Percentiles rank a stretch among this genome's conserved stretches.
Conservation (phyloP, 2,888 invertebrate species). For the Gibbula magus region DNA sequence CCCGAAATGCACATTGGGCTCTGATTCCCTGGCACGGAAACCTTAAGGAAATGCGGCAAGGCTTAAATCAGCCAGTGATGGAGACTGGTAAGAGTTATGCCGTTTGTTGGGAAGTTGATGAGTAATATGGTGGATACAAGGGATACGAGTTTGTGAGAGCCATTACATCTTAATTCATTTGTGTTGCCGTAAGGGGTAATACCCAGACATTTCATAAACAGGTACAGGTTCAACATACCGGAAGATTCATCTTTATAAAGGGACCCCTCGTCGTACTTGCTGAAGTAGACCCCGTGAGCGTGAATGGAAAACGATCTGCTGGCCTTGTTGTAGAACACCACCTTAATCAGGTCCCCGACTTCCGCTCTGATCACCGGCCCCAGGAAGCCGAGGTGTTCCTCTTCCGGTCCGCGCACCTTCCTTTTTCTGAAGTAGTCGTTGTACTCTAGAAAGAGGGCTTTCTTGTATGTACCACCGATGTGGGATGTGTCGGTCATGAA, state of each 20-base stretch:
- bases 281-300: conserved; percentile 45
- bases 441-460: conserved; percentile 40
- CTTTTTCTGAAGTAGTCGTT: conserved; percentile 30
- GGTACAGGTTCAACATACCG: not conserved
- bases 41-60: no score
- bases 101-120: no score
- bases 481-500: conserved; percentile 20
- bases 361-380: conserved; percentile 41
- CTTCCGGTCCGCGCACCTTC: conserved; percentile 24
- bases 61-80: no score
- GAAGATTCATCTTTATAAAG: conserved; percentile 42
- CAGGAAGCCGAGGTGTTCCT: conserved; percentile 37
- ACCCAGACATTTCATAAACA: no score
- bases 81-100: no score
- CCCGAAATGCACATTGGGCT: no score
- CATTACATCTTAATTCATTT: no score
- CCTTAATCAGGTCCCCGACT: conserved; percentile 30
- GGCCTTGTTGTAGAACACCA: conserved; percentile 39
- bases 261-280: conserved; percentile 54
- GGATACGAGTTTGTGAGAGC: no score
- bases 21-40: no score
- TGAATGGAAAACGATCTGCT: conserved; percentile 34
- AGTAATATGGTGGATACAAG: no score
- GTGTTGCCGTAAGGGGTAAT: no score
- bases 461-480: conserved; percentile 37